A percentile compares a stretch with the other conserved stretches of the same genome.
Conservation (phyloP, 1,140 invertebrate species). For the Caenorhabditis tropicalis region DNA sequence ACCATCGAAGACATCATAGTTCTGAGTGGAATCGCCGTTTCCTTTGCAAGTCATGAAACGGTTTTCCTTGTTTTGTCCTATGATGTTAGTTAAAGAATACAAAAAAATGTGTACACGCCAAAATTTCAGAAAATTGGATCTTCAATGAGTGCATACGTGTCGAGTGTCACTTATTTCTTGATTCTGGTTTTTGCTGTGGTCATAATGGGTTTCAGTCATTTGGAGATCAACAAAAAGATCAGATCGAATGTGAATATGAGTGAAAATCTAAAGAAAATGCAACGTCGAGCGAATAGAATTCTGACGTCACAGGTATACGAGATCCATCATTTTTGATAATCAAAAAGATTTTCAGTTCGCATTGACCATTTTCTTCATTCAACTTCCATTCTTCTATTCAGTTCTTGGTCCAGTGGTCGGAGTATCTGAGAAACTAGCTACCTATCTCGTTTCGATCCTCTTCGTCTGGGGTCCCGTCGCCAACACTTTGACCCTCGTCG, state of each 20-base stretch:
- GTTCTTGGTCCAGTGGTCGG: not conserved
- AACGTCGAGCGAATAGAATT: not conserved
- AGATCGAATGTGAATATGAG: not conserved
- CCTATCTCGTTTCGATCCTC: not conserved
- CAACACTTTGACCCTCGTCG: not conserved
- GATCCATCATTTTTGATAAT: not conserved
- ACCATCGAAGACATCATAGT: not conserved
- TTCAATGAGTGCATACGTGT: not conserved
- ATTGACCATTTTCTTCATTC: not conserved
- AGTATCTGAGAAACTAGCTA: not conserved
- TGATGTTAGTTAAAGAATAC: not conserved
- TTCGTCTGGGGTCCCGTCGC: not conserved
- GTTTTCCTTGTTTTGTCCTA: not conserved
- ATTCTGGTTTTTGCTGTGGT: not conserved
- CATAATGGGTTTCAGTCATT: not conserved
- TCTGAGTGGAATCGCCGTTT: not conserved
- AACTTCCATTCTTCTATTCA: conserved; percentile 11
- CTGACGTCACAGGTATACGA: not conserved
- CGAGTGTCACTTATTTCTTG: not conserved
- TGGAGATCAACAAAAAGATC: not conserved
- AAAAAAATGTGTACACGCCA: not conserved
- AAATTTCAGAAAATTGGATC: conserved; percentile 3
- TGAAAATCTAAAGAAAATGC: conserved; percentile 18
- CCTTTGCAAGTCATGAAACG: not conserved
- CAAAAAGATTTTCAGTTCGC: not conserved